Evolutionary conservation across 64 coral and sea anemone species (phyloP), one percentile per base, ranked within the genome.

Genomic region (Platygyra sinensis): DNA sequence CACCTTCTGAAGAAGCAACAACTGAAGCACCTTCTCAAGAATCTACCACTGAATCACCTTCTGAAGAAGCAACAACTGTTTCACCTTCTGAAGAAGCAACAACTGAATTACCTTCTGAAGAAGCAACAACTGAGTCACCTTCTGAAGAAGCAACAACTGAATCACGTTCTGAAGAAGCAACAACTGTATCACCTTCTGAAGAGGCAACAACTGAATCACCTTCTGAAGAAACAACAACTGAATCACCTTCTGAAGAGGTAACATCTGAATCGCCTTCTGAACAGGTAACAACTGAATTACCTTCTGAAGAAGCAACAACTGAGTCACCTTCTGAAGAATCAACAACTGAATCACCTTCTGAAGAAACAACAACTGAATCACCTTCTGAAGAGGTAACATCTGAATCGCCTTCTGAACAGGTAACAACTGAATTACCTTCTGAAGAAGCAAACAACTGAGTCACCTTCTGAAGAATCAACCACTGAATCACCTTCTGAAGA

Each of bases 281-380:
- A 51, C 20, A 27, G 10, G 76, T 10, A 20, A 54, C 76, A n/a
- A 78, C 20, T n/a, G 46, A 51, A 12, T 51, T 22, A 52, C 76
- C 46, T 52, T 28, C 76, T 52, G 76, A 78, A n/a, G 49, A 78
- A 25, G 46, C 18, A 3, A 78, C 46, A 10, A 78, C 31, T n/a
- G 76, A 51, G 25, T 78, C 76, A 25, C 76, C 76, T 52, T 12
- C 76, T 52, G 76, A 78, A 72, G 69, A 72, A 29, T 10, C 69
- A 3, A 72, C 69, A 27, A 72, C 8, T 72, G 28, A 72, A 13
- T 72, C 69, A 30, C 69, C n/a, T 9, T 29, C n/a, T 29, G 28
- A 72, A 31, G 33, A 36, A 36, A 3, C 3, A 36, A 36, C 33
- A 3, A 36, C 33, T 1, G 33, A 36, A 36, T 36, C 33, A 36